Evolutionary conservation across 1,140 invertebrate species (phyloP).

Genomic region (Tribolium madens): DNA sequence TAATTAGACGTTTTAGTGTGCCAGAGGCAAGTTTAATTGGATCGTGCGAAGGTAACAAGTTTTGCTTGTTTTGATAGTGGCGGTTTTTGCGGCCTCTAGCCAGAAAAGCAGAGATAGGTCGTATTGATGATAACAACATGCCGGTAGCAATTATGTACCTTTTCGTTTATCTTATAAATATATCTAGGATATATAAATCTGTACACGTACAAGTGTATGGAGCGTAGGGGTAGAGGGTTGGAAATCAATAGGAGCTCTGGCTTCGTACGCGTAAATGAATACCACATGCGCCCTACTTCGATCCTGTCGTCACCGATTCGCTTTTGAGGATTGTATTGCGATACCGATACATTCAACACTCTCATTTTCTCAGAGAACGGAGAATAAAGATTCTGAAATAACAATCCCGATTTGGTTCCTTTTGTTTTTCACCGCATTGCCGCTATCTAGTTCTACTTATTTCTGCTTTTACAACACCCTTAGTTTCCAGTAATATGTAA

Average conservation of each 20-base stretch:
- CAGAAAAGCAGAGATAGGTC: slow-evolving; percentile 2
- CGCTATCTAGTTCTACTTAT: slow-evolving; percentile 26
- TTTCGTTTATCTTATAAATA: slow-evolving; percentile 47
- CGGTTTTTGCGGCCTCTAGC: slow-evolving; percentile 30
- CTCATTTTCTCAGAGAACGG: slow-evolving; percentile 46
- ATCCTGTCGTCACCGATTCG: slow-evolving; percentile 52
- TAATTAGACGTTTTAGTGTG: slow-evolving; percentile 26
- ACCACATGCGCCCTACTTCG: slow-evolving; percentile 55
- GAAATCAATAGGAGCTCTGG: slow-evolving; percentile 55
- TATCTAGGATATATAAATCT: slow-evolving; percentile 47
- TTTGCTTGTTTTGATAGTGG: slow-evolving; percentile 43
- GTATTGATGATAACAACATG: slow-evolving; percentile 41
- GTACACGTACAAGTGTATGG: slow-evolving; percentile 48
- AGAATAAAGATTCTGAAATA: slow-evolving; percentile 45
- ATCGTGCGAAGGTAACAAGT: slow-evolving; percentile 42
- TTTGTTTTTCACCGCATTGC: slow-evolving; percentile 40
- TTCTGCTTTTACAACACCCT: slow-evolving; percentile 16
- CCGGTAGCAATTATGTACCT: slow-evolving; percentile 45
- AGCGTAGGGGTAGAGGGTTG: slow-evolving; percentile 45
- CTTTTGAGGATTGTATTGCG: slow-evolving; percentile 53
- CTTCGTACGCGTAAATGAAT: slow-evolving; percentile 55
- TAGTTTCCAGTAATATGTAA: slow-evolving; percentile 17
- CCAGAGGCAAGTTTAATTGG: slow-evolving; percentile 39
- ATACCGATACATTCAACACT: slow-evolving; percentile 48
- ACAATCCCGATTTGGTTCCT: slow-evolving; percentile 44